Percentiles rank a stretch among this genome's conserved stretches.
phyloP scores from a whole-genome alignment of 92 coral and sea anemone species.

The Bergia sp. region DNA sequence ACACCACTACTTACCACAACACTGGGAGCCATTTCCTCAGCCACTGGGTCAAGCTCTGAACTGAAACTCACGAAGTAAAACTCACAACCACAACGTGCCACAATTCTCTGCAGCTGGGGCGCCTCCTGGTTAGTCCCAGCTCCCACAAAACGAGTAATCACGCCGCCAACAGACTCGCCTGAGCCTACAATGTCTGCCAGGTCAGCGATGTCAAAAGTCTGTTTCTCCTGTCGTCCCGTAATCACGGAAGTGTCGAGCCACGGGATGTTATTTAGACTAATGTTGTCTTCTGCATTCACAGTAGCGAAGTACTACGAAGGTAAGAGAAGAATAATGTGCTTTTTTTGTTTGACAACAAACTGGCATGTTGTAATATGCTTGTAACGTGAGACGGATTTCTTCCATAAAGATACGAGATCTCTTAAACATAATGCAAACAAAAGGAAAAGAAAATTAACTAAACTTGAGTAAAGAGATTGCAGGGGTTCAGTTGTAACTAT shows the following conservation, averaged over 20 bases:
- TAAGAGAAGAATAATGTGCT: neutral
- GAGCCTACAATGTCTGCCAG: slow-evolving; percentile 91
- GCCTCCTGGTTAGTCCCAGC: slow-evolving; percentile 73
- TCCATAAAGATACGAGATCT: too few species aligned
- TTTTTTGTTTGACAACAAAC: too few species aligned
- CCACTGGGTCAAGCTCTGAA: slow-evolving; percentile 89
- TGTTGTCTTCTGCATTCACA: slow-evolving; percentile 84
- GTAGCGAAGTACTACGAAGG: slow-evolving; percentile 88
- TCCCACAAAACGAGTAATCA: slow-evolving; percentile 80
- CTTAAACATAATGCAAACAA: too few species aligned
- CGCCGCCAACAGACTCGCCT: slow-evolving; percentile 96
- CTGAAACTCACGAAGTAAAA: slow-evolving; percentile 91
- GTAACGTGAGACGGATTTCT: too few species aligned
- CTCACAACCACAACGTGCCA: slow-evolving; percentile 94
- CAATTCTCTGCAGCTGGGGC: slow-evolving; percentile 93
- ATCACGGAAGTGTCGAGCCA: slow-evolving; percentile 93
- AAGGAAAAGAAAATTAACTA: too few species aligned
- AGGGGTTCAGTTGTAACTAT: too few species aligned
- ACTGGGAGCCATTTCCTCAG: slow-evolving; percentile 74
- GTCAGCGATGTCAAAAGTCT: slow-evolving; percentile 88
- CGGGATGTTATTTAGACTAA: slow-evolving; percentile 75
- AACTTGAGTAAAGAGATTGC: too few species aligned
- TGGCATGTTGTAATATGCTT: too few species aligned
- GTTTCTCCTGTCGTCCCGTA: slow-evolving; percentile 84
- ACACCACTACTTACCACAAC: slow-evolving; percentile 69